Base-by-base conservation (phyloP, 2,888 invertebrate species). In the Lumbricus terrestris region DNA sequence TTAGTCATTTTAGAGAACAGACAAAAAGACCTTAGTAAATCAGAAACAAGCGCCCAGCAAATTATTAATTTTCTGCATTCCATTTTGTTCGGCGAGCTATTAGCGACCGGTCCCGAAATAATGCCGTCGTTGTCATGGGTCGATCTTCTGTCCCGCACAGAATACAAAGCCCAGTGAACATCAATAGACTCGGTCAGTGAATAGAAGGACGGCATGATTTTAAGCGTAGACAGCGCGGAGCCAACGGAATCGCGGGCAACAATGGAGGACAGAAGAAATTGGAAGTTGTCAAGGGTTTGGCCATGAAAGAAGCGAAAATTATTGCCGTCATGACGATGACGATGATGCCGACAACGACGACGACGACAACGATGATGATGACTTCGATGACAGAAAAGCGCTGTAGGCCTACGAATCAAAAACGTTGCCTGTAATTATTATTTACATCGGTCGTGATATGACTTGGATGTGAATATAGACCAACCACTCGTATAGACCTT, bases 241-340 rank as follows among this genome's bases (percentile, higher is more conserved):
- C 54, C 54, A 54, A 29, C 54, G 54, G 54, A 54, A 54, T 54
- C 23, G 13, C 29, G 54, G 54, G 13, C 54, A 54, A 54, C 54
- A 54, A 54, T 54, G 54, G 54, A 29, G 29, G 54, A 54, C 54
- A 54, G 54, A 29, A 54, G 54, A 54, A 54, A 54, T 54, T 54
- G 54, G 54, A 54, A 54, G 54, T 54, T 54, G 54, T 54, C 54
- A 54, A 54, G 54, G 29, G 54, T 54, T 16, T 29, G 54, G 23
- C 11, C 54, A 54, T 29, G 29, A 29, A 54, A 54, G 29, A 23
- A 54, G 54, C 5, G 4, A 54, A 54, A 54, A 54, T 54, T 29
- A 54, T 54, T 54, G 54, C 54, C 54, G 54, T 23, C 29, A 23
- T 54, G 54, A 90, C 69, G 82, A 82, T 83, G 89, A 90, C 89